Evolutionary conservation across 2,888 invertebrate species (phyloP).

Genomic region (Spatulosminthurus flaviceps): DNA sequence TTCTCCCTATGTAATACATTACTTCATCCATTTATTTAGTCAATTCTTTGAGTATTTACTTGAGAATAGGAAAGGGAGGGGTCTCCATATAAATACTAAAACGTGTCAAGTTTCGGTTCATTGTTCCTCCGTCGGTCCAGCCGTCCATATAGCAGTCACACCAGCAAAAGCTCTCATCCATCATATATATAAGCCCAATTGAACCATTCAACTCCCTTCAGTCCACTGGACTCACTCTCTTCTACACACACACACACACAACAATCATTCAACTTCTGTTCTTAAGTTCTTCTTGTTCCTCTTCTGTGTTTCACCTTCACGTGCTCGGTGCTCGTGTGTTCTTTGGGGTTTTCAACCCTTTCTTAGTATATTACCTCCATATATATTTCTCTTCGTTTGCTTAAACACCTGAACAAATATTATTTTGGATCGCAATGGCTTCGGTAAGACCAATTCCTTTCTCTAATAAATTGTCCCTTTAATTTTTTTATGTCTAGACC

Average conservation of each 20-base stretch:
- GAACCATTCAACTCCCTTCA: conserved; percentile 12
- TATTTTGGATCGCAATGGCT: conserved; percentile 10
- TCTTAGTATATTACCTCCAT: background rate
- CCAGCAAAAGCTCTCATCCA: conserved; percentile 4
- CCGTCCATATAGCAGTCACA: conserved; percentile 30
- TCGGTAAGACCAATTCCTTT: background rate
- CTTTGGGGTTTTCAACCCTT: conserved; percentile 18
- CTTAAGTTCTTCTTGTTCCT: no score
- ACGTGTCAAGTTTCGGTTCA: conserved; percentile 57
- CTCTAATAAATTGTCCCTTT: background rate
- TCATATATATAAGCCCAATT: conserved; percentile 13
- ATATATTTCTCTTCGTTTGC: no score
- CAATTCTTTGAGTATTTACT: conserved; percentile 37
- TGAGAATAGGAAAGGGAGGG: conserved; percentile 55
- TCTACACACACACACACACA: no score
- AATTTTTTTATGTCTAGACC: background rate
- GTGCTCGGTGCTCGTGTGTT: conserved; percentile 18
- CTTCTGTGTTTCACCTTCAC: conserved; percentile 5
- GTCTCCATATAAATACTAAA: conserved; percentile 55
- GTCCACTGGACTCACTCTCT: conserved; percentile 18
- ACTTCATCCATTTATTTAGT: conserved; percentile 31
- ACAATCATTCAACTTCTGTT: conserved; percentile 18
- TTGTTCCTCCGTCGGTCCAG: conserved; percentile 55
- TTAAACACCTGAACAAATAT: background rate
- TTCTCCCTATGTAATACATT: conserved; percentile 6